Evolutionary conservation across 2,797 vertebrate species (phyloP).

Genomic region (Moxostoma hubbsi): DNA sequence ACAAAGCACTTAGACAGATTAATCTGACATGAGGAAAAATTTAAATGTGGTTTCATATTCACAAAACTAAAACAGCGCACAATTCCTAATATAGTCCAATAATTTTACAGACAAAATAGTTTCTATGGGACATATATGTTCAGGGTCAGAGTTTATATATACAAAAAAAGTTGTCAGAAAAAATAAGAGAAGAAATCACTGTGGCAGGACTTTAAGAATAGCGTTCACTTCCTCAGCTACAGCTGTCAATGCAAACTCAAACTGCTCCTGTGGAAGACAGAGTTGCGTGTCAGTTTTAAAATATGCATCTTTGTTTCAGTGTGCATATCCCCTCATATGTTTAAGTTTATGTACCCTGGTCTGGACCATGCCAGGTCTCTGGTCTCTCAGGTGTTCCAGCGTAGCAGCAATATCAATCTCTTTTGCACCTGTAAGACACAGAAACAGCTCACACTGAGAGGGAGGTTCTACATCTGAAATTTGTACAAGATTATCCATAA

Average conservation of each 20-base stretch:
- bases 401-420: conserved; percentile 98
- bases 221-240: conserved; percentile 97
- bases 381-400: conserved; percentile 96
- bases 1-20: not conserved
- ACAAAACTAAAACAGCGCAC: conserved; percentile 48
- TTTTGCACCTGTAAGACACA: conserved; percentile 89
- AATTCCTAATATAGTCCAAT: conserved; percentile 50
- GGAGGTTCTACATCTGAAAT: not conserved
- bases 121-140: conserved; percentile 41
- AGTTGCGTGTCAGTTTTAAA: conserved; percentile 5
- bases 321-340: not conserved
- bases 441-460: conserved; percentile 8
- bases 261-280: conserved; percentile 87
- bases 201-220: conserved; percentile 92
- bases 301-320: conserved; percentile 4
- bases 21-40: not conserved
- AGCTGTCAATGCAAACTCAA: conserved; percentile 93
- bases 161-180: not conserved
- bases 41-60: conserved; percentile 27
- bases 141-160: conserved; percentile 15
- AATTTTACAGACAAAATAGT: conserved; percentile 48
- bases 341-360: conserved; percentile 85
- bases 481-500: not conserved
- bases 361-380: conserved; percentile 96
- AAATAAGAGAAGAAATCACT: conserved; percentile 76